Evolutionary conservation across 2,113 vertebrate species (phyloP).

Genomic region (Nansenia antarctica): DNA sequence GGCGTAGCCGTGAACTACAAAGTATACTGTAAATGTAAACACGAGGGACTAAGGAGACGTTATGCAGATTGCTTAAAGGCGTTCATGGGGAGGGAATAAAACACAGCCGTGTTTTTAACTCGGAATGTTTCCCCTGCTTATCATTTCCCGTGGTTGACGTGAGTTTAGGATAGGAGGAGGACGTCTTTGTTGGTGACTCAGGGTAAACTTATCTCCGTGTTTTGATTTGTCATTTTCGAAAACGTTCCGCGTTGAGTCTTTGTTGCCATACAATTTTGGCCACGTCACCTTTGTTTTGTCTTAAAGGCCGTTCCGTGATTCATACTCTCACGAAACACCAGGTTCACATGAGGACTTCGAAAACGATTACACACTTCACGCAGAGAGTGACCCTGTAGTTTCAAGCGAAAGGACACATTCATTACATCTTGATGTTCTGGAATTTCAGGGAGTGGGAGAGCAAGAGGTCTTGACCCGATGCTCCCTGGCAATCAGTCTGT

Average conservation of each 20-base stretch:
- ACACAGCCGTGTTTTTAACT: background rate
- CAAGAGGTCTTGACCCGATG: background rate
- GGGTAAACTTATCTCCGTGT: constrained; percentile 18
- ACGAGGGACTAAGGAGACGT: background rate
- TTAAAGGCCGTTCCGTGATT: constrained; percentile 55
- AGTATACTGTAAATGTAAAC: too few species aligned
- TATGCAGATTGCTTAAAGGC: constrained; percentile 7
- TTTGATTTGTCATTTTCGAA: constrained; percentile 33
- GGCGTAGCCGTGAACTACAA: too few species aligned
- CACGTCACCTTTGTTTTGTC: constrained; percentile 39
- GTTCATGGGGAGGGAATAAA: constrained; percentile 16
- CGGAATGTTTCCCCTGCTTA: background rate
- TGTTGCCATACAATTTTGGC: constrained; percentile 41
- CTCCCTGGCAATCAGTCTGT: background rate
- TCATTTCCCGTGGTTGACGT: constrained; percentile 31
- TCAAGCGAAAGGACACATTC: constrained; percentile 18
- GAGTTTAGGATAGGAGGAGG: constrained; percentile 10
- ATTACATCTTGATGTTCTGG: too few species aligned
- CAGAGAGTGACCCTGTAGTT: constrained; percentile 53
- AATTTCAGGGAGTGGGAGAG: constrained; percentile 29
- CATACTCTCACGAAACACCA: constrained; percentile 50
- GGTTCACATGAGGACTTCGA: constrained; percentile 53
- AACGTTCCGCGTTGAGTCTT: constrained; percentile 31
- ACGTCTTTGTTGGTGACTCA: constrained; percentile 12
- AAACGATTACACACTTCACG: constrained; percentile 49